These are phyloP conservation scores for Lasiurus borealis DNA, from an alignment of 2,113 vertebrate species.

Conservation along the genomic window DNA sequence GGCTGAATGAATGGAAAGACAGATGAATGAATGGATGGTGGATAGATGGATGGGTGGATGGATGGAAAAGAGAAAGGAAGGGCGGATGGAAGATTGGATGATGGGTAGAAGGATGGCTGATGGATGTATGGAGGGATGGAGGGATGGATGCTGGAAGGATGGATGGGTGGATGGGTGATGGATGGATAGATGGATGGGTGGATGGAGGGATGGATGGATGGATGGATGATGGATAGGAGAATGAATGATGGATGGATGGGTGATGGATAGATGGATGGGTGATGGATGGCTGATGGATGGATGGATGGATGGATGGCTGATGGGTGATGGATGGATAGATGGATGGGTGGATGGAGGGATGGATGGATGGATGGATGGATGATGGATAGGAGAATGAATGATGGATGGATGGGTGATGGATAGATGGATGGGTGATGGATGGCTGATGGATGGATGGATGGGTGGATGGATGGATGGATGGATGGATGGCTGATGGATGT, in stretches of 20 bases:
- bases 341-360: not conserved
- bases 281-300: not conserved
- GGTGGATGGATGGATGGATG: not conserved
- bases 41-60: not conserved
- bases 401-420: no score
- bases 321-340: no score
- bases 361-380: no score
- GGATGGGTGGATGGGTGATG: no score
- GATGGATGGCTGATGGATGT: not conserved
- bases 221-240: no score
- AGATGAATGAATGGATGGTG: not conserved
- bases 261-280: not conserved
- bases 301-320: not conserved
- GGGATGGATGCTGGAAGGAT: not conserved
- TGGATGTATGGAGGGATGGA: no score
- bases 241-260: not conserved
- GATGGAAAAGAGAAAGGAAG: not conserved
- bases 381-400: no score
- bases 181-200: not conserved
- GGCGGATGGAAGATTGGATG: not conserved
- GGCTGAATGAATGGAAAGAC: not conserved
- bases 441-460: no score
- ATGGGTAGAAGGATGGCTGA: no score
- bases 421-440: not conserved
- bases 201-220: not conserved